Conservation (phyloP, 1,140 invertebrate genomes). For the Drosophila ohnishii region DNA sequence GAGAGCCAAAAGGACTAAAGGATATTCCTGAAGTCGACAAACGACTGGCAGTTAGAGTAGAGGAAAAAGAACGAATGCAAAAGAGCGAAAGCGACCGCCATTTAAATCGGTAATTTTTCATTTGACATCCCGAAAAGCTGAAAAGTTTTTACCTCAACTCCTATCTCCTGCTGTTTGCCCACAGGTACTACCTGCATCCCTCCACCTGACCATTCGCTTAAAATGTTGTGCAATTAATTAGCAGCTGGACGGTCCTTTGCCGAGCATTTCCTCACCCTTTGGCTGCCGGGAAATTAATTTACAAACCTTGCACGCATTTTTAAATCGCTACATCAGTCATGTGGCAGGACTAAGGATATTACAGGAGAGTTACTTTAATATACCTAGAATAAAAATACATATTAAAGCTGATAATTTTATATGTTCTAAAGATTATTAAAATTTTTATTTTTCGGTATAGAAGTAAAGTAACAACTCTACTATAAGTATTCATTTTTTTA, state of each 20-base stretch:
- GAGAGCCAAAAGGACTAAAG: conserved; percentile 37
- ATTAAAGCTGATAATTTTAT: neutral
- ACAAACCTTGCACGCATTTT: conserved; percentile 37
- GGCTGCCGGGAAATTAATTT: conserved; percentile 40
- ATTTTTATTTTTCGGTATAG: neutral
- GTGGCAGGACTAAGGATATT: neutral
- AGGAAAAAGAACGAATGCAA: conserved; percentile 13
- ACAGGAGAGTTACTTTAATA: neutral
- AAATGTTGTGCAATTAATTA: conserved; percentile 69
- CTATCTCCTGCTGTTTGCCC: conserved; percentile 8
- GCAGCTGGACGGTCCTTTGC: conserved; percentile 18
- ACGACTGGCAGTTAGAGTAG: conserved; percentile 57
- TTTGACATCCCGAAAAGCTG: conserved; percentile 57
- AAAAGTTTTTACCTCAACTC: conserved; percentile 28
- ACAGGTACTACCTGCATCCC: conserved; percentile 27
- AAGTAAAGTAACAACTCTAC: neutral
- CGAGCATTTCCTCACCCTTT: neutral
- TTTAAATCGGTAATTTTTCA: conserved; percentile 73
- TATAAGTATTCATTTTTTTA: neutral
- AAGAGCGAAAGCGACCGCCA: conserved; percentile 52
- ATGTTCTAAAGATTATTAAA: too few species aligned
- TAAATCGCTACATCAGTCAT: conserved; percentile 46
- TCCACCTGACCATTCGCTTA: conserved; percentile 51
- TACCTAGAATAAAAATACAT: too few species aligned
- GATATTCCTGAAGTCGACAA: conserved; percentile 63